Evolutionary conservation across 2,113 vertebrate genomes (phyloP).

Genomic region (Synodontis membranacea): DNA sequence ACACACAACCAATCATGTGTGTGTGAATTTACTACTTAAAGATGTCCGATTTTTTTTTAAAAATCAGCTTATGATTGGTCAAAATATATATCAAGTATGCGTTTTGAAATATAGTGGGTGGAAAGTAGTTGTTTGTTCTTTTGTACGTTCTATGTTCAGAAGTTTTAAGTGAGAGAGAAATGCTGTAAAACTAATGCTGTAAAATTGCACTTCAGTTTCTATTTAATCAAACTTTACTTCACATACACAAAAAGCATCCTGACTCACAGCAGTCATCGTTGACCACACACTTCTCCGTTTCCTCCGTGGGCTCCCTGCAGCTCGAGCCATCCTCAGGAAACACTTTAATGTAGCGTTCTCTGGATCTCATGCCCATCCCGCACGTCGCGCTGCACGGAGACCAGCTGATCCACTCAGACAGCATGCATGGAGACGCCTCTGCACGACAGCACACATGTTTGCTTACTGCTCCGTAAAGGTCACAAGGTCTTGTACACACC

Average conservation of each 20-base stretch:
- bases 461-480: not conserved
- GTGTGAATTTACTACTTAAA: too few species aligned
- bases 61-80: not conserved
- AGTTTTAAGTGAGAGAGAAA: not conserved
- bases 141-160: not conserved
- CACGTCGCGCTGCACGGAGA: conserved; percentile 93
- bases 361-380: conserved; percentile 87
- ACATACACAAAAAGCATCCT: not conserved
- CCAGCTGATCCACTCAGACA: conserved; percentile 99
- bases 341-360: conserved; percentile 93
- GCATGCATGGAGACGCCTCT: conserved; percentile 94
- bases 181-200: not conserved
- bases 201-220: not conserved
- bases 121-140: not conserved
- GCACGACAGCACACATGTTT: conserved; percentile 34
- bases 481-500: conserved; percentile 3
- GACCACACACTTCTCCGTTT: conserved; percentile 91
- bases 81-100: not conserved
- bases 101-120: not conserved
- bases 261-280: conserved; percentile 91
- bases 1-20: too few species aligned
- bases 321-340: conserved; percentile 93
- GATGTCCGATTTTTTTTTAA: not conserved
- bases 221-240: not conserved
- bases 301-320: conserved; percentile 89